A percentile compares a stretch with the other conserved stretches of the same genome.
Evolutionary conservation across 1,140 invertebrate genomes (phyloP).

Genomic region (Tribolium castaneum): DNA sequence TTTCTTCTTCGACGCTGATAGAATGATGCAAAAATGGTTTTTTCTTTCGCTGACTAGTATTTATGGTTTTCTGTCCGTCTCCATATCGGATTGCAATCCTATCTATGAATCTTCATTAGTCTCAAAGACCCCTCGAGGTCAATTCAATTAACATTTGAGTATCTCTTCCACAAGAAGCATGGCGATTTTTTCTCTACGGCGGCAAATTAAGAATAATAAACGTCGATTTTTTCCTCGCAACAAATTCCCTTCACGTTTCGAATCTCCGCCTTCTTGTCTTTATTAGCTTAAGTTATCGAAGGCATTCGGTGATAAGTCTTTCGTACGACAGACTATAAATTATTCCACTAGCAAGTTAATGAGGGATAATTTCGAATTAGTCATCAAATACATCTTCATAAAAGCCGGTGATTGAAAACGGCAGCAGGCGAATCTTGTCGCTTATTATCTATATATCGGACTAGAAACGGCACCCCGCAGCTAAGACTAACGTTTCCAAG

Average conservation of each 20-base stretch:
- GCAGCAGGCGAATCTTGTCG: background rate
- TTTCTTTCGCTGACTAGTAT: too few species aligned
- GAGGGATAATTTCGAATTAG: conserved; percentile 30
- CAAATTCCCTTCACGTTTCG: background rate
- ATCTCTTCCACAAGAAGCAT: background rate
- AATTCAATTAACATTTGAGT: conserved; percentile 17
- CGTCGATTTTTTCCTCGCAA: background rate
- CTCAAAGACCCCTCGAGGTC: conserved; percentile 5
- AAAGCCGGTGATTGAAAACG: conserved; percentile 14
- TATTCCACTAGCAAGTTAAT: conserved; percentile 10
- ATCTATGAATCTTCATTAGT: background rate
- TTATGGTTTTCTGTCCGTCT: background rate
- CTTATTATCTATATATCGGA: conserved; percentile 11
- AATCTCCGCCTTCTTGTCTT: background rate
- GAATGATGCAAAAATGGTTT: too few species aligned
- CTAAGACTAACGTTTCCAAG: conserved; percentile 11
- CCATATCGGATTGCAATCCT: background rate
- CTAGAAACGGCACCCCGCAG: conserved; percentile 9
- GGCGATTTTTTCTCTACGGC: background rate
- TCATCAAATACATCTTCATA: conserved; percentile 24
- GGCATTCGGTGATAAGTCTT: conserved; percentile 30
- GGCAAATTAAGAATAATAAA: background rate
- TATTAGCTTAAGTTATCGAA: conserved; percentile 13
- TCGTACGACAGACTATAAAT: conserved; percentile 29
- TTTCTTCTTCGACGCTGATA: too few species aligned